Conservation (phyloP, 2,113 vertebrate species). For the Amazona vittata region DNA sequence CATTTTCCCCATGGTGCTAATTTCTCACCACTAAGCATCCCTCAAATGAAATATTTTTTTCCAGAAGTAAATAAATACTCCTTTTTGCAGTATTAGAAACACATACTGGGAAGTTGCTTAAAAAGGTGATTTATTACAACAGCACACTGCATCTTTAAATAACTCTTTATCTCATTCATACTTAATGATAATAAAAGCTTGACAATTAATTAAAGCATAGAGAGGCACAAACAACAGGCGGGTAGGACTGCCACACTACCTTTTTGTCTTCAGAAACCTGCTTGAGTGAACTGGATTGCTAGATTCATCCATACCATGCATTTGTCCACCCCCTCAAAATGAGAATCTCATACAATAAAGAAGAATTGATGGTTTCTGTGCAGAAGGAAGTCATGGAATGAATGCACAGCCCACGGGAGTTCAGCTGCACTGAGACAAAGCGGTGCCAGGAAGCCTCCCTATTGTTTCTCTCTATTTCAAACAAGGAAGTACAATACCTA, state of each 20-base stretch:
- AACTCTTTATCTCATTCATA: not conserved
- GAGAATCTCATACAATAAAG: not conserved
- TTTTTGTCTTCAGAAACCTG: not conserved
- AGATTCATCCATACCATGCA: not conserved
- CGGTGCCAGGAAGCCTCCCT: not conserved
- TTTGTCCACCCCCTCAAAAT: not conserved
- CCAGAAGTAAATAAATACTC: not conserved
- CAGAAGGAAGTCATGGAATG: not conserved
- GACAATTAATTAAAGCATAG: not conserved
- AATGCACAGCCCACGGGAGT: not conserved
- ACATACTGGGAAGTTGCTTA: not conserved
- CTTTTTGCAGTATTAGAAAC: not conserved
- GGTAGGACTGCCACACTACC: not conserved
- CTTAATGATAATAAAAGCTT: not conserved
- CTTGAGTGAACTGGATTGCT: not conserved
- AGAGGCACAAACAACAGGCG: not conserved
- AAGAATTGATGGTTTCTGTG: not conserved
- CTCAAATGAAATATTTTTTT: not conserved
- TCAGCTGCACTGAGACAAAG: not conserved
- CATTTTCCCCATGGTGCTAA: not conserved
- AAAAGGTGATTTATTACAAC: not conserved
- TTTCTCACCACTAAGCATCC: constrained; percentile 1
- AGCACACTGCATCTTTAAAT: not conserved
- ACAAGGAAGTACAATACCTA: not conserved
- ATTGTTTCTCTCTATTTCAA: not conserved